Evolutionary conservation across 2,113 vertebrate genomes (phyloP).

Genomic region (Chaetodon auriga): DNA sequence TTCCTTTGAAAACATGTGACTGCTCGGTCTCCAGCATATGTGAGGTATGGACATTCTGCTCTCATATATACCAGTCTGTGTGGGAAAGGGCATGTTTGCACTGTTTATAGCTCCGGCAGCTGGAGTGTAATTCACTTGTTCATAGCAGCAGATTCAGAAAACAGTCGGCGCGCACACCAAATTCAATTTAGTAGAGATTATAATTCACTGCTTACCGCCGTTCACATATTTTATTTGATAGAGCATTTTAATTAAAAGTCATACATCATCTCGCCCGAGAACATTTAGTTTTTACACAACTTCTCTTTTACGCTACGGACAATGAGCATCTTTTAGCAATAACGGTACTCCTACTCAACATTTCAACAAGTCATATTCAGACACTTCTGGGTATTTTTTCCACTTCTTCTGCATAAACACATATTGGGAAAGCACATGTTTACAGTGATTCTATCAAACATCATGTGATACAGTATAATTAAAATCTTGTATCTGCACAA

Average conservation of each 20-base stretch:
- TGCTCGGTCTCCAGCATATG: not conserved
- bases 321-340: not conserved
- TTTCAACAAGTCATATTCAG: not conserved
- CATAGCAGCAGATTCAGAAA: not conserved
- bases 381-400: not conserved
- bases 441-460: not conserved
- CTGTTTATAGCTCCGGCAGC: not conserved
- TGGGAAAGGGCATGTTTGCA: not conserved
- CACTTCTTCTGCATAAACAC: not conserved
- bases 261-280: not conserved
- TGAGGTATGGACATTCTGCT: not conserved
- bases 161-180: not conserved
- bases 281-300: not conserved
- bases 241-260: not conserved
- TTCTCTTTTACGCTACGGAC: not conserved
- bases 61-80: not conserved
- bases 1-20: not conserved
- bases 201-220: not conserved
- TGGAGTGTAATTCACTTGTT: not conserved
- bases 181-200: not conserved
- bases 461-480: not conserved
- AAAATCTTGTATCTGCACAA: constrained; percentile 1
- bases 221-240: not conserved
- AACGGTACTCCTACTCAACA: not conserved
- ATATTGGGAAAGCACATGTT: not conserved